Evolutionary conservation across 2,888 invertebrate genomes (phyloP).

Genomic region (Flexamia atlantica): DNA sequence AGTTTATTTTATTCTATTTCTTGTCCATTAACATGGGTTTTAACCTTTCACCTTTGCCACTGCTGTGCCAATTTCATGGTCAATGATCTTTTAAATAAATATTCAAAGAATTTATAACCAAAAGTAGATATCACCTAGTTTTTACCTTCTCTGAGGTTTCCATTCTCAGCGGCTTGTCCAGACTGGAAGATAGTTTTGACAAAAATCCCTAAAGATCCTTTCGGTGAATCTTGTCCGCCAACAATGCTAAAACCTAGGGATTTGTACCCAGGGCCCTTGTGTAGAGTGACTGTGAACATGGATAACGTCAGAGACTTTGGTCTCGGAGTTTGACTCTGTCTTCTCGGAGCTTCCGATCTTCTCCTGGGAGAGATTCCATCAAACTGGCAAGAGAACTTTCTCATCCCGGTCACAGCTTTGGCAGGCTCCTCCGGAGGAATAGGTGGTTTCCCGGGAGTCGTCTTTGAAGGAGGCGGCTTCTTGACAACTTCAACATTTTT

Average conservation of each 20-base stretch:
- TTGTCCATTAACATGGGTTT: too few relatives aligned
- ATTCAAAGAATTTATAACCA: too few relatives aligned
- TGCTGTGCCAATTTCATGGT: too few relatives aligned
- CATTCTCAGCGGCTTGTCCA: conserved; percentile 92
- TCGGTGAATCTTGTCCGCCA: conserved; percentile 92
- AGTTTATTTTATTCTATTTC: too few relatives aligned
- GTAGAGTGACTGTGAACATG: conserved; percentile 79
- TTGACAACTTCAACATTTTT: not conserved
- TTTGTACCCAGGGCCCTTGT: conserved; percentile 90
- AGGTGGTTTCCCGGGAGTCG: conserved; percentile 65
- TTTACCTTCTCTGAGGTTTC: conserved; percentile 89
- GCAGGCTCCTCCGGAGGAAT: conserved; percentile 66
- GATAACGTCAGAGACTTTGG: conserved; percentile 73
- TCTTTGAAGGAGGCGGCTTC: conserved; percentile 3
- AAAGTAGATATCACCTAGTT: conserved; percentile 54
- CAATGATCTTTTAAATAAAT: too few relatives aligned
- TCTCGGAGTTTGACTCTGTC: conserved; percentile 67
- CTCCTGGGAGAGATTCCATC: conserved; percentile 69
- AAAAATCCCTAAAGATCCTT: conserved; percentile 93
- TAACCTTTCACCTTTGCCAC: too few relatives aligned
- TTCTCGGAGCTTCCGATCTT: conserved; percentile 61
- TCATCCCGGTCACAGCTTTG: conserved; percentile 74
- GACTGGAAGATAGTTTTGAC: conserved; percentile 92
- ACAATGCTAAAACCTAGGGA: conserved; percentile 94
- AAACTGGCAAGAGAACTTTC: conserved; percentile 74